Percentiles rank a stretch among this genome's conserved stretches.
Evolutionary conservation across 2,888 invertebrate genomes (phyloP).

Genomic region (Drosophila monieri): DNA sequence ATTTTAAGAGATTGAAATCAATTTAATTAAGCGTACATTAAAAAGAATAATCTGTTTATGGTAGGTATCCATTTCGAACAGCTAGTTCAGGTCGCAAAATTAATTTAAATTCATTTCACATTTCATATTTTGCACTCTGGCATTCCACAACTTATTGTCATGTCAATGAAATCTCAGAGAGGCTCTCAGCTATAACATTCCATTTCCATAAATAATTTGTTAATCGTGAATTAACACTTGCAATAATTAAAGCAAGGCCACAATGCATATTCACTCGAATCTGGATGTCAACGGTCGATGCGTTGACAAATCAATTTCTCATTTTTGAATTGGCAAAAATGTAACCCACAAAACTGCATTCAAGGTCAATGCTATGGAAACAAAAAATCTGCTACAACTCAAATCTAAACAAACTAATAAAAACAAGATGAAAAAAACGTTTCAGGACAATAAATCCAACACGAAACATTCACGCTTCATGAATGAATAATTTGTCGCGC

Average conservation of each 20-base stretch:
- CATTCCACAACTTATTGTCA: conserved; percentile 29
- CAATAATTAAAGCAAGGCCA: conserved; percentile 23
- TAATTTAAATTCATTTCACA: conserved; percentile 42
- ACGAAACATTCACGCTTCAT: conserved; percentile 47
- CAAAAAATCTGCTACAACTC: conserved; percentile 41
- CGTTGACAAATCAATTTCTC: conserved; percentile 31
- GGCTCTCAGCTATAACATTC: conserved; percentile 38
- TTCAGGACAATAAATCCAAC: conserved; percentile 28
- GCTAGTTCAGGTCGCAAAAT: not conserved
- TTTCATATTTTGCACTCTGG: conserved; percentile 15
- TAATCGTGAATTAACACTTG: conserved; percentile 39
- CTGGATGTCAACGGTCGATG: conserved; percentile 19
- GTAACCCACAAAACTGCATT: conserved; percentile 50
- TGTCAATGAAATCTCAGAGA: conserved; percentile 48
- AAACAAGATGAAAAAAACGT: conserved; percentile 27
- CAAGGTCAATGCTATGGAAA: conserved; percentile 66
- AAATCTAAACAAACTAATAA: conserved; percentile 55
- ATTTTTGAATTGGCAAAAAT: conserved; percentile 16
- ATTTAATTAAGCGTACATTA: conserved; percentile 13
- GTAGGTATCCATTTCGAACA: conserved; percentile 10
- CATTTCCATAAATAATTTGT: conserved; percentile 41
- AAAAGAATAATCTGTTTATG: conserved; percentile 2
- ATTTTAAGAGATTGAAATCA: conserved; percentile 4
- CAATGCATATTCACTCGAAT: conserved; percentile 3
- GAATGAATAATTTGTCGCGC: conserved; percentile 67